Percentiles rank a stretch among this genome's conserved stretches.
phyloP scores from a whole-genome alignment of 2,888 invertebrate species.

The Drosophila falleni region DNA sequence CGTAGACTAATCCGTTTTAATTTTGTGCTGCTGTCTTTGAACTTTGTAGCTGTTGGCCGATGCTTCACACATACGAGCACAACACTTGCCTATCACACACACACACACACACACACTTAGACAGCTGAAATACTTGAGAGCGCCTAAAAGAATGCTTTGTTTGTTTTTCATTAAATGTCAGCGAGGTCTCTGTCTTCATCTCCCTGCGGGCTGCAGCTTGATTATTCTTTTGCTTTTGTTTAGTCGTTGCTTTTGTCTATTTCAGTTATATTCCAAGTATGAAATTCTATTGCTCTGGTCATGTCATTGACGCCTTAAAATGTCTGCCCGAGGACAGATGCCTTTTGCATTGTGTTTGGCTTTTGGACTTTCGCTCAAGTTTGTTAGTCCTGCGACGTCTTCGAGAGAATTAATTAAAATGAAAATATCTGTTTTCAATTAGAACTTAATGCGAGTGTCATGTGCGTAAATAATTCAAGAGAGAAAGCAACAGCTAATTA shows the following conservation, averaged over 20 bases:
- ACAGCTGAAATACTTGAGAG: constrained; percentile 46
- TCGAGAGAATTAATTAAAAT: constrained; percentile 51
- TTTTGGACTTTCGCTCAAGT: constrained; percentile 31
- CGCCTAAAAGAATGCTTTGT: constrained; percentile 69
- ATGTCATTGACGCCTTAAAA: constrained; percentile 38
- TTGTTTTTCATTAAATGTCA: constrained; percentile 73
- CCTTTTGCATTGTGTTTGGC: constrained; percentile 34
- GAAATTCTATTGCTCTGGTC: constrained; percentile 33
- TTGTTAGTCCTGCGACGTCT: constrained; percentile 5
- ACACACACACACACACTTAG: constrained; percentile 23
- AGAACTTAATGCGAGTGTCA: constrained; percentile 40
- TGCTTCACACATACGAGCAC: neutral
- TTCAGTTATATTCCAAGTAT: constrained; percentile 35
- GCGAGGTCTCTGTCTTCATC: constrained; percentile 16
- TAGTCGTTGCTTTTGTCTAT: constrained; percentile 28
- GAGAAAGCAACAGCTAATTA: constrained; percentile 47
- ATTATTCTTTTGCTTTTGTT: constrained; percentile 25
- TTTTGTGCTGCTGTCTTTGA: constrained; percentile 68
- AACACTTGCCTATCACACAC: constrained; percentile 3
- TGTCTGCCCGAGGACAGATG: constrained; percentile 1
- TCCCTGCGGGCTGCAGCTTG: constrained; percentile 20
- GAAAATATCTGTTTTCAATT: constrained; percentile 65
- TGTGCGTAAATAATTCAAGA: constrained; percentile 23
- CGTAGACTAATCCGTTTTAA: constrained; percentile 59
- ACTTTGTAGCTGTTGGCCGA: constrained; percentile 56